phyloP scores from a whole-genome alignment of 1,140 invertebrate species.

The Cyclargus thomasi region DNA sequence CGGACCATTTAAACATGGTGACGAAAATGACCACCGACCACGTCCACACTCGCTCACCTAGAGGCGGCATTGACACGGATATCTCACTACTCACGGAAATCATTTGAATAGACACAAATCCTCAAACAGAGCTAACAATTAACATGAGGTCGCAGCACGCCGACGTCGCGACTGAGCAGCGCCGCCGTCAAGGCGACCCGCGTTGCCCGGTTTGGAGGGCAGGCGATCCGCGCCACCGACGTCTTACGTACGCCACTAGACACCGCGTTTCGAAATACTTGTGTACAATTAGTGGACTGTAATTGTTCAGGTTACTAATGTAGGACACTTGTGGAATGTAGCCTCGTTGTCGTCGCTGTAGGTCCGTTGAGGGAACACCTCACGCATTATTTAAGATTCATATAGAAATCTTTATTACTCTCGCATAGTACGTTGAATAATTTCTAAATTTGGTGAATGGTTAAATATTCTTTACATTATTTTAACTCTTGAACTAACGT shows the following conservation, averaged over 20 bases:
- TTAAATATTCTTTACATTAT: too few relatives aligned
- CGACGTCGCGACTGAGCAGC: not conserved
- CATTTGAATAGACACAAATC: not conserved
- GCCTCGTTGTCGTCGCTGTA: too few relatives aligned
- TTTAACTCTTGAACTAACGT: too few relatives aligned
- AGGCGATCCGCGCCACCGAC: not conserved
- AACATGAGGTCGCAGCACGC: not conserved
- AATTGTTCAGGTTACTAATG: not conserved
- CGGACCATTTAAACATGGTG: not conserved
- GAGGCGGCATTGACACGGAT: conserved; percentile 8
- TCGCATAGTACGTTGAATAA: too few relatives aligned
- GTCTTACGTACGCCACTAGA: not conserved
- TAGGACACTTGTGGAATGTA: not conserved
- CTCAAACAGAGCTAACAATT: not conserved
- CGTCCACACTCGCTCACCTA: conserved; percentile 9
- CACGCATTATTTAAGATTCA: too few relatives aligned
- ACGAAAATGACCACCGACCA: not conserved
- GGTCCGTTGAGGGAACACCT: not conserved
- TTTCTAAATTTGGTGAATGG: too few relatives aligned
- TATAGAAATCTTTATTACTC: too few relatives aligned
- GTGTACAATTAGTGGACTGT: not conserved
- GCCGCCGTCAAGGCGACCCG: not conserved
- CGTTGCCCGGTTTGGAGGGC: not conserved
- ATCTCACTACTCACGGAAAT: not conserved
- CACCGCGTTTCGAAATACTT: not conserved